Percentiles rank a stretch among this genome's conserved stretches.
phyloP scores from a whole-genome alignment of 2,113 vertebrate species.

The Tachycineta bicolor region DNA sequence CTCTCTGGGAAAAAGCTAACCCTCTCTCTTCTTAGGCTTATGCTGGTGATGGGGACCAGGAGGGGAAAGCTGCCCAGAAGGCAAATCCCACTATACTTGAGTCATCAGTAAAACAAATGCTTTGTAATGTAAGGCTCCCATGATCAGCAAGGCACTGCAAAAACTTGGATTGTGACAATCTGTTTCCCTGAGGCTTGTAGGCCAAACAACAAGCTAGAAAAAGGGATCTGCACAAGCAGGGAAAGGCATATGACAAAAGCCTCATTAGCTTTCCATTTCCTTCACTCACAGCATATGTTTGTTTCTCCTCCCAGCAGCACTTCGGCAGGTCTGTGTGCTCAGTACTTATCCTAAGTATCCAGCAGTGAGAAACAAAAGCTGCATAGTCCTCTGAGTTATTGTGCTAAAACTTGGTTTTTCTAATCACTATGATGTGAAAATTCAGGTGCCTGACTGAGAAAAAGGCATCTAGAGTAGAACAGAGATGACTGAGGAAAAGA shows the following conservation, averaged over 20 bases:
- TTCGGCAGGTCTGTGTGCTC: neutral
- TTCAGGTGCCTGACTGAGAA: neutral
- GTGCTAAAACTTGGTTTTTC: neutral
- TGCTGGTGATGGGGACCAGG: neutral
- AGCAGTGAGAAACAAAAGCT: neutral
- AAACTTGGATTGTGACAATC: neutral
- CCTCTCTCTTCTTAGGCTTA: neutral
- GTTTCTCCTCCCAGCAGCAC: neutral
- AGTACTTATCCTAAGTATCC: neutral
- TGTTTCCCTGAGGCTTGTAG: neutral
- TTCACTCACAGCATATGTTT: neutral
- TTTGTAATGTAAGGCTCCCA: neutral
- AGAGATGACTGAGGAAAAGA: neutral
- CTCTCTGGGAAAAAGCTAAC: neutral
- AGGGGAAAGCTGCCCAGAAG: neutral
- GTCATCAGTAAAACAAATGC: neutral
- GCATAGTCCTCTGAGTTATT: neutral
- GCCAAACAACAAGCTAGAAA: neutral
- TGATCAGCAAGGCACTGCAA: neutral
- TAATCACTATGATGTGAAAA: neutral
- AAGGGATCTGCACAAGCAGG: neutral
- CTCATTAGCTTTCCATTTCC: slow-evolving; percentile 2
- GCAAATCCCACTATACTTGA: neutral
- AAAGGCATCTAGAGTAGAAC: neutral
- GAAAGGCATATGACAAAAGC: slow-evolving; percentile 1